phyloP scores from a whole-genome alignment of 2,113 vertebrate genomes.

The Blennius ocellaris region DNA sequence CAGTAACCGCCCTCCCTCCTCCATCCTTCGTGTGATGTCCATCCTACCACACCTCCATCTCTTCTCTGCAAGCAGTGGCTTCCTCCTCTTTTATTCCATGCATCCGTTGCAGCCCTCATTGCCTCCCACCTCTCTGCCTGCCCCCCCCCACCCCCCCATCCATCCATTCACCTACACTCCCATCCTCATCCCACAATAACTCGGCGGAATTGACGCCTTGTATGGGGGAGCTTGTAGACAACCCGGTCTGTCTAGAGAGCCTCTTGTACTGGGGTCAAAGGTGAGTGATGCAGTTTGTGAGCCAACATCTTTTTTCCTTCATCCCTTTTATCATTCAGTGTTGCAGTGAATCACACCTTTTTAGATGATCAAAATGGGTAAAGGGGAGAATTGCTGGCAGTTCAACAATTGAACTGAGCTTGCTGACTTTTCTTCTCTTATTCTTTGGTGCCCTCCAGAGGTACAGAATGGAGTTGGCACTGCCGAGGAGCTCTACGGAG shows the following conservation, averaged over 20 bases:
- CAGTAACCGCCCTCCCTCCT: slow-evolving; percentile 74
- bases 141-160: slow-evolving; percentile 35
- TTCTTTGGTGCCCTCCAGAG: slow-evolving; percentile 82
- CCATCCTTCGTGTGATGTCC: slow-evolving; percentile 67
- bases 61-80: slow-evolving; percentile 53
- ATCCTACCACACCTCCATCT: slow-evolving; percentile 57
- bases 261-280: slow-evolving; percentile 59
- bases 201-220: slow-evolving; percentile 38
- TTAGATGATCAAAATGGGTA: not conserved
- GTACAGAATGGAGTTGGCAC: slow-evolving; percentile 88
- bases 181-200: slow-evolving; percentile 46
- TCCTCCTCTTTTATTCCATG: slow-evolving; percentile 43
- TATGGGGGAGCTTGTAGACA: slow-evolving; percentile 50
- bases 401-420: no score
- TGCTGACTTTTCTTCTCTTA: not conserved
- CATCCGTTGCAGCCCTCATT: slow-evolving; percentile 55
- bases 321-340: not conserved
- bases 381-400: no score
- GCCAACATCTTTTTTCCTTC: not conserved
- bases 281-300: slow-evolving; percentile 55
- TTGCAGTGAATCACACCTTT: not conserved
- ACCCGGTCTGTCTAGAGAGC: slow-evolving; percentile 52
- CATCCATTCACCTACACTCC: slow-evolving; percentile 29
- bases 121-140: slow-evolving; percentile 52
- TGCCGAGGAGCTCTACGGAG: slow-evolving; percentile 87